Percentiles rank a stretch among this genome's conserved stretches.
phyloP scores from a whole-genome alignment of 2,113 vertebrate genomes.

The Fukomys damarensis region DNA sequence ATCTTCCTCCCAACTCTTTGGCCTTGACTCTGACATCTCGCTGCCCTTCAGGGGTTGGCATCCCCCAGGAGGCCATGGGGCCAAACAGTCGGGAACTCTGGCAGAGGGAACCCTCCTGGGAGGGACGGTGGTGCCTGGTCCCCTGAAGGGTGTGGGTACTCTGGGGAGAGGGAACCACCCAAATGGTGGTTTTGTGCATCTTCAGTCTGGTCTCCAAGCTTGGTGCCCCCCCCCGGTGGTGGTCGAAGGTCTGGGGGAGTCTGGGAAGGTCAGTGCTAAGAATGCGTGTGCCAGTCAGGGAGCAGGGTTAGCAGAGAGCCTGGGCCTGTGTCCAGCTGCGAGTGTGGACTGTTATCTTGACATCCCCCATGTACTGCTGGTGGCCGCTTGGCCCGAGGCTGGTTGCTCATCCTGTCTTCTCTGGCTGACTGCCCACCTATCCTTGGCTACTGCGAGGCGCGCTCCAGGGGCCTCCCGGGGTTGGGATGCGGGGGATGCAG shows the following conservation, averaged over 20 bases:
- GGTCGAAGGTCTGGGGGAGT: not conserved
- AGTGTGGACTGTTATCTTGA: not conserved
- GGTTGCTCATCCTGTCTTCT: not conserved
- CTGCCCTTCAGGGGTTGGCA: not conserved
- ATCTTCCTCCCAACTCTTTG: not conserved
- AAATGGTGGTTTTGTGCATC: not conserved
- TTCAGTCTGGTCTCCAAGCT: not conserved
- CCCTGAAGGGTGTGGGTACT: not conserved
- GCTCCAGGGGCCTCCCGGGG: not conserved
- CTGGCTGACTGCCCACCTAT: not conserved
- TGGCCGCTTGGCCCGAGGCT: not conserved
- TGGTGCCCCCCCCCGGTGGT: accelerated
- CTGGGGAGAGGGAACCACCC: not conserved
- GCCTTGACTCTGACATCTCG: not conserved
- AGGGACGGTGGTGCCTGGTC: not conserved
- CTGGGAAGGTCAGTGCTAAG: not conserved
- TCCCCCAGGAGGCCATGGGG: not conserved
- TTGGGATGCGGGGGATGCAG: not conserved
- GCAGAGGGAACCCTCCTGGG: not conserved
- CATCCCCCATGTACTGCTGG: not conserved
- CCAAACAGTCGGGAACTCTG: not conserved
- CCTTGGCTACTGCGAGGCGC: not conserved
- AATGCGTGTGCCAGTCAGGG: accelerated
- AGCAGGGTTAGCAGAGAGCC: not conserved
- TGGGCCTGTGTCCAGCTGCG: not conserved